Evolutionary conservation across 2,113 vertebrate species (phyloP).

Genomic region (Sylvietta virens): DNA sequence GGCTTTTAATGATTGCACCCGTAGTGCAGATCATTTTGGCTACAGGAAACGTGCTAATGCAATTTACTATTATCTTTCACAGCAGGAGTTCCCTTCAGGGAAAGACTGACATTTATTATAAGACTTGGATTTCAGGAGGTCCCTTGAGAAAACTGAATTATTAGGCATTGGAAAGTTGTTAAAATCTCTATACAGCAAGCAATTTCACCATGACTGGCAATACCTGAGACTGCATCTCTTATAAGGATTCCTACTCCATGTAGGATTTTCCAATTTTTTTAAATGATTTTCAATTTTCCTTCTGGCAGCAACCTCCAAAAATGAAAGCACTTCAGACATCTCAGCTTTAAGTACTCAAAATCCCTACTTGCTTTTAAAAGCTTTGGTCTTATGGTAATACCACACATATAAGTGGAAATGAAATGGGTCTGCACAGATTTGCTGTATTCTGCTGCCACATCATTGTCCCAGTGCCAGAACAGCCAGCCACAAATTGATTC

Average conservation of each 20-base stretch:
- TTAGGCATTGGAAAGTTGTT: not conserved
- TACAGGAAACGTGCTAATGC: not conserved
- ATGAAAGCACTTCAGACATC: not conserved
- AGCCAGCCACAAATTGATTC: slow-evolving; percentile 60
- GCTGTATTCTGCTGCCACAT: not conserved
- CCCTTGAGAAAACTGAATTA: not conserved
- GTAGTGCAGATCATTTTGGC: not conserved
- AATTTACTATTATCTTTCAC: slow-evolving; percentile 24
- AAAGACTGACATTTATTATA: not conserved
- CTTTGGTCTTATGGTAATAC: not conserved
- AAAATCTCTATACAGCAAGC: not conserved
- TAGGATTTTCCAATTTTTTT: not conserved
- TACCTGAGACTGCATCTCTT: not conserved
- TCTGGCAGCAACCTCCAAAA: not conserved
- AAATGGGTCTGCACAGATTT: not conserved
- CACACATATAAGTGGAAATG: not conserved
- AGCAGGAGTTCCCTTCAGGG: slow-evolving; percentile 36
- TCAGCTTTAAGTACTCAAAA: not conserved
- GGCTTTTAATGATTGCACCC: not conserved
- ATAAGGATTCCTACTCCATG: not conserved
- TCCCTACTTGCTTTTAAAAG: slow-evolving; percentile 2
- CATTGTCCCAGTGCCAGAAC: slow-evolving; percentile 14
- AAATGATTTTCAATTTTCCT: not conserved
- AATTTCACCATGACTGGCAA: not conserved
- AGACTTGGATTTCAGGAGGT: not conserved